phyloP scores from a whole-genome alignment of 2,888 invertebrate genomes.

The Druceiella hillmani region DNA sequence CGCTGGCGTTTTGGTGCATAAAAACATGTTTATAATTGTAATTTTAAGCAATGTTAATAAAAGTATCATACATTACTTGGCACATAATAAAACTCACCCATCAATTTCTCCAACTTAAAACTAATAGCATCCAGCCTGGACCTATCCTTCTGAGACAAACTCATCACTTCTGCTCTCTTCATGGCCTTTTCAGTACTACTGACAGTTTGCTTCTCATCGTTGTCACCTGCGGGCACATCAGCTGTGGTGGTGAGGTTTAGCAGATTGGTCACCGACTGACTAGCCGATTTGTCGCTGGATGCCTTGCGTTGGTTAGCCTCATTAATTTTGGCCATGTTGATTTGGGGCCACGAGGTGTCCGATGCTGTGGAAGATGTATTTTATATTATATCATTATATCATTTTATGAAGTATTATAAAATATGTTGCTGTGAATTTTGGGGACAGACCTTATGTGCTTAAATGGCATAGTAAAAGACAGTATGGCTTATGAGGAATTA shows the following conservation, averaged over 20 bases:
- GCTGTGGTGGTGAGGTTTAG: conserved; percentile 13
- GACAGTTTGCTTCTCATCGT: conserved; percentile 4
- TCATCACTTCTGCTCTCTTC: background rate
- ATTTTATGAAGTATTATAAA: no score
- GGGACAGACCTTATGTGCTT: no score
- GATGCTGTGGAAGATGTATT: conserved; percentile 29
- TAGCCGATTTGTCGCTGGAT: conserved; percentile 37
- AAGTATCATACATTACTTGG: no score
- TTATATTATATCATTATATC: no score
- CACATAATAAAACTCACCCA: conserved; percentile 32
- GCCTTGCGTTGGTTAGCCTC: conserved; percentile 43
- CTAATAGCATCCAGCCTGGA: conserved; percentile 32
- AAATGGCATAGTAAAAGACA: no score
- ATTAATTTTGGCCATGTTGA: conserved; percentile 41
- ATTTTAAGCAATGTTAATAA: no score
- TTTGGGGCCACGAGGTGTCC: conserved; percentile 44
- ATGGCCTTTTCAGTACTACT: conserved; percentile 3
- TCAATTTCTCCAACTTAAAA: conserved; percentile 37
- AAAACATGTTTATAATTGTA: no score
- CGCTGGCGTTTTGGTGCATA: no score
- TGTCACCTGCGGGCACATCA: conserved; percentile 17
- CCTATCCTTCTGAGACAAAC: conserved; percentile 16
- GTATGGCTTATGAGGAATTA: no score
- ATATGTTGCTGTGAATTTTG: no score
- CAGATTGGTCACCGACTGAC: conserved; percentile 31